A percentile compares a stretch with the other conserved stretches of the same genome.
Evolutionary conservation across 2,113 vertebrate species (phyloP).

Genomic region (Cephalopterus ornatus): DNA sequence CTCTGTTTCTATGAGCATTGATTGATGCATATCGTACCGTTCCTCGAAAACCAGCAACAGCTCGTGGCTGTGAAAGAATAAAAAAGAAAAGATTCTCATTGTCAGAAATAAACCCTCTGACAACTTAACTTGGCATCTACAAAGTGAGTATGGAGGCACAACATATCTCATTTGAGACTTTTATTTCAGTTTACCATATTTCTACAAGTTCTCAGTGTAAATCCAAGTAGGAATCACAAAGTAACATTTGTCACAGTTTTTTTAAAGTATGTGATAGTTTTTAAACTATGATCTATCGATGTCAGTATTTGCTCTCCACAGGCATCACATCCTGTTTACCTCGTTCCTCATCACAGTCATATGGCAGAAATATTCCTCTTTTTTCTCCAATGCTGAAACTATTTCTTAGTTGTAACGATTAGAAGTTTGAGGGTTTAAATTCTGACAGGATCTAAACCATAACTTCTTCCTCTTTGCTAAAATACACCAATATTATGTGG

Average conservation of each 20-base stretch:
- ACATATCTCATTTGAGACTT: not conserved
- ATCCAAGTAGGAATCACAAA: not conserved
- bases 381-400: not conserved
- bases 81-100: slow-evolving; percentile 11
- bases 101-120: not conserved
- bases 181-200: not conserved
- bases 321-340: not conserved
- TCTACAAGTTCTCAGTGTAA: not conserved
- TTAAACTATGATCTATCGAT: not conserved
- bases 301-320: not conserved
- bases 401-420: not conserved
- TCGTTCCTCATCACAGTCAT: not conserved
- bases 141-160: not conserved
- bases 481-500: not conserved
- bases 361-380: not conserved
- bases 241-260: not conserved
- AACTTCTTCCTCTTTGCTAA: not conserved
- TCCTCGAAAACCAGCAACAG: slow-evolving; percentile 95
- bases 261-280: not conserved
- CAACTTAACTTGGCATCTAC: not conserved
- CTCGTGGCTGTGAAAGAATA: slow-evolving; percentile 82
- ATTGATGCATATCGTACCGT: slow-evolving; percentile 96
- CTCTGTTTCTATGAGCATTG: slow-evolving; percentile 97
- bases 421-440: not conserved
- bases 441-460: not conserved